Base-by-base conservation (phyloP, 2,888 invertebrate species). In the Lottia gigantea region DNA sequence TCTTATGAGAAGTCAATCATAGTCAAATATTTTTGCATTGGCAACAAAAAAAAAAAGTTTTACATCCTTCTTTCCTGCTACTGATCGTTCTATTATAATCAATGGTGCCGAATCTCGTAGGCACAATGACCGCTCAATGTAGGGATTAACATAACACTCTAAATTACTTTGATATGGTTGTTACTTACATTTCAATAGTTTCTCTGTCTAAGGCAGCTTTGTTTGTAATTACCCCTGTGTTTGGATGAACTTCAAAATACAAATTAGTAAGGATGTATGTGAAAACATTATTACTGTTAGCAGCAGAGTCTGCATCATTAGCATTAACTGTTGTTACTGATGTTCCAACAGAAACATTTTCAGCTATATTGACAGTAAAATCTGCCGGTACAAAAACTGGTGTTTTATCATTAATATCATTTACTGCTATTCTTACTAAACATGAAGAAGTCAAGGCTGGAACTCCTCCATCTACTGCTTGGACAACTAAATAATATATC, bases 371-470 rank as follows among this genome's bases (percentile, higher is more conserved):
- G 15, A 81, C 71, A 12, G 80, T 74, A 62, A 80, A 77, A 66
- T 74, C 62, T 8, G 67, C 46, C 1, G 76, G 78, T 11, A 65
- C 65, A 66, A 83, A 81, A 3, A 68, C 65, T 1, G 85, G 83
- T 0, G 76, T 66, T 61, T 82, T 83, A 70, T 85, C 85, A 69
- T 85, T 85, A 8, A 82, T 26, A 69, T 85, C 85, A 31, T 63
- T 66, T 11, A 84, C 71, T 6, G 72, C 74, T 8, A 83, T 75
- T 25, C 72, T 63, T 0, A 79, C 81, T 16, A 79, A 40, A 66
- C 77, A 76, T 14, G 74, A 72, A 12, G 83, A 74, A 3, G 80
- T 78, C 23, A 77, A 68, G 15, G 76, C 25, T 3, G 79, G 74
- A 1, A 69, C 73, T 2, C 83, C 85, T 7, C 70, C 71, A 73